phyloP scores from a whole-genome alignment of 2,797 vertebrate genomes.

The Crenichthys baileyi region DNA sequence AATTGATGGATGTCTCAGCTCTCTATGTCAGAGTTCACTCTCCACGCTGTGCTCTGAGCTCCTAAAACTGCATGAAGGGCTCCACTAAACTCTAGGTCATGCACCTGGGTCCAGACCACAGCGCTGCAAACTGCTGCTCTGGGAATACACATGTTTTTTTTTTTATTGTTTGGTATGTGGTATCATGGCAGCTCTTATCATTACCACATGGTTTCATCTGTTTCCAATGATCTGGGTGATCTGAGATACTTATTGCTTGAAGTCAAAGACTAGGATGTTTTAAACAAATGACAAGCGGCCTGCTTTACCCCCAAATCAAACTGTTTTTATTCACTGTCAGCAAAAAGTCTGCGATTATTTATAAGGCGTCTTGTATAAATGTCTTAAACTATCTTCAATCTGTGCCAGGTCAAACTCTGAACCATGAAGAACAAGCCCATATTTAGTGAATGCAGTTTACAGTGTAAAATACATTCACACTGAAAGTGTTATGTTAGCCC shows the following conservation, averaged over 20 bases:
- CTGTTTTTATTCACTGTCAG: background rate
- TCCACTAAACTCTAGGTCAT: conserved; percentile 69
- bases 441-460: background rate
- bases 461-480: background rate
- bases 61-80: conserved; percentile 38
- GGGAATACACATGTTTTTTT: conserved; percentile 3
- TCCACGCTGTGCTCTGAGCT: conserved; percentile 28
- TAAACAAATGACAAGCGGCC: background rate
- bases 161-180: conserved; percentile 42
- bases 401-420: background rate
- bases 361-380: background rate
- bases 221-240: background rate
- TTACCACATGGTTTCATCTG: conserved; percentile 12
- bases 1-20: background rate
- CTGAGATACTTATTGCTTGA: background rate
- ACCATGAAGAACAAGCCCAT: background rate
- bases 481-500: background rate
- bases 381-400: background rate
- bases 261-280: background rate
- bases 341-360: background rate
- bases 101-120: conserved; percentile 76
- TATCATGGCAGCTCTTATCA: conserved; percentile 10
- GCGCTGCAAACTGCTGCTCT: conserved; percentile 49
- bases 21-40: background rate
- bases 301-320: background rate